Conservation (phyloP, 2,888 invertebrate genomes). For the Synergus japonicus region DNA sequence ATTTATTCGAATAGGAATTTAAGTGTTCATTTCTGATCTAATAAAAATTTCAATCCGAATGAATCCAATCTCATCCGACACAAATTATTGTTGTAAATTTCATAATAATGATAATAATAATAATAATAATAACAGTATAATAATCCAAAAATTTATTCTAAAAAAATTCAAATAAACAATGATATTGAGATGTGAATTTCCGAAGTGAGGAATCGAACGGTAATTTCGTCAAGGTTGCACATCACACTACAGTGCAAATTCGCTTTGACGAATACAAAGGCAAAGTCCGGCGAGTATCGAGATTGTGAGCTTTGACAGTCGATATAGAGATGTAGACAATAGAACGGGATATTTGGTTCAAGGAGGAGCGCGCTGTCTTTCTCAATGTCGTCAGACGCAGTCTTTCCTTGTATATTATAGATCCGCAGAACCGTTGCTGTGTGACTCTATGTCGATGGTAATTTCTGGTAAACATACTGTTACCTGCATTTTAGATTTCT, state of each 20-base stretch:
- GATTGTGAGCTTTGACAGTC: not conserved
- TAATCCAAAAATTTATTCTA: no score
- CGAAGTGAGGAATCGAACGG: not conserved
- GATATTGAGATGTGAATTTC: not conserved
- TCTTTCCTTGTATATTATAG: slow-evolving; percentile 4
- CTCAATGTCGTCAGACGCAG: not conserved
- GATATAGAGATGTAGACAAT: slow-evolving; percentile 1
- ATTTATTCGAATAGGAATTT: no score
- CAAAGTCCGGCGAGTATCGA: not conserved
- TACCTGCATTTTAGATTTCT: slow-evolving; percentile 61
- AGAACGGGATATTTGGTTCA: slow-evolving; percentile 30
- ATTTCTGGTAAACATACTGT: slow-evolving; percentile 59
- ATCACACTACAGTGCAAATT: slow-evolving; percentile 44
- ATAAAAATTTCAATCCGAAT: no score
- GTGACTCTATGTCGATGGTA: slow-evolving; percentile 54
- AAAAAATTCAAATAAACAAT: no score
- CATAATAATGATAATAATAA: no score
- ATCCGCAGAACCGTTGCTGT: not conserved
- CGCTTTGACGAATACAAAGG: slow-evolving; percentile 45
- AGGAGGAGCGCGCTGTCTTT: not conserved
- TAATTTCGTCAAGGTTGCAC: not conserved
- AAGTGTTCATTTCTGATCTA: no score
- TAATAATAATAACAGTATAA: no score
- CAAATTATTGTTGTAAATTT: no score
- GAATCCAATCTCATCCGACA: no score